Percentiles rank a stretch among this genome's conserved stretches.
phyloP scores from a whole-genome alignment of 2,888 invertebrate genomes.

The Ophion slaviceki region DNA sequence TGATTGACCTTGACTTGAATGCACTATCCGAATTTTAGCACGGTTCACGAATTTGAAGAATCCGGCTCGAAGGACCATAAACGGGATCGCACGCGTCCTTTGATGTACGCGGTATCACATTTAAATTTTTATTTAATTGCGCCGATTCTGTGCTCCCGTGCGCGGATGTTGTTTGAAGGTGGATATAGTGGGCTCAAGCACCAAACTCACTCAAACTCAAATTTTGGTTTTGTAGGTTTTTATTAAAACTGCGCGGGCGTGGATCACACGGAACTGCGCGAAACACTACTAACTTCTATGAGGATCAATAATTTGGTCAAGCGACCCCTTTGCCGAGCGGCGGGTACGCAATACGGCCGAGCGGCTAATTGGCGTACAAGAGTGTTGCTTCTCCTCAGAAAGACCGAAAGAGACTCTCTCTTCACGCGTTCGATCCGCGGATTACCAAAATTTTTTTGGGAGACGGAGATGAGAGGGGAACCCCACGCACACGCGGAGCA shows the following conservation, averaged over 20 bases:
- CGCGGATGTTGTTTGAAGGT: neutral
- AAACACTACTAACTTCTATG: neutral
- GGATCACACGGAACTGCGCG: slow-evolving; percentile 7
- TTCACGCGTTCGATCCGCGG: slow-evolving; percentile 1
- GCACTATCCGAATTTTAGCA: slow-evolving; percentile 3
- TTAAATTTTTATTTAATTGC: slow-evolving; percentile 10
- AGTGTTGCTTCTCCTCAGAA: neutral
- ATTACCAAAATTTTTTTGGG: neutral
- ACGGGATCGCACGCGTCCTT: slow-evolving; percentile 10
- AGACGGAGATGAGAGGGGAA: slow-evolving; percentile 2
- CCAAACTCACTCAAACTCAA: neutral
- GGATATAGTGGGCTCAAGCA: neutral
- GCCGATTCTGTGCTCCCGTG: slow-evolving; percentile 1
- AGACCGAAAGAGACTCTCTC: neutral
- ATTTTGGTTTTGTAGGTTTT: neutral
- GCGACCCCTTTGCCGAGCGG: slow-evolving; percentile 4
- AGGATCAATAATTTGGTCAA: neutral
- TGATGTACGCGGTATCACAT: slow-evolving; percentile 13
- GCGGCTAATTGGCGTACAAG: neutral
- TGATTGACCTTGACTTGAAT: slow-evolving; percentile 6
- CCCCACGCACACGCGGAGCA: neutral
- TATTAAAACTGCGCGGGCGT: slow-evolving; percentile 14
- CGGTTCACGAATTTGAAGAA: neutral
- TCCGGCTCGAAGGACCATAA: slow-evolving; percentile 1
- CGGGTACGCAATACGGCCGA: neutral